Percentiles rank a stretch among this genome's conserved stretches.
phyloP scores from a whole-genome alignment of 1,140 invertebrate genomes.

The Yoshiicerus persimilis region DNA sequence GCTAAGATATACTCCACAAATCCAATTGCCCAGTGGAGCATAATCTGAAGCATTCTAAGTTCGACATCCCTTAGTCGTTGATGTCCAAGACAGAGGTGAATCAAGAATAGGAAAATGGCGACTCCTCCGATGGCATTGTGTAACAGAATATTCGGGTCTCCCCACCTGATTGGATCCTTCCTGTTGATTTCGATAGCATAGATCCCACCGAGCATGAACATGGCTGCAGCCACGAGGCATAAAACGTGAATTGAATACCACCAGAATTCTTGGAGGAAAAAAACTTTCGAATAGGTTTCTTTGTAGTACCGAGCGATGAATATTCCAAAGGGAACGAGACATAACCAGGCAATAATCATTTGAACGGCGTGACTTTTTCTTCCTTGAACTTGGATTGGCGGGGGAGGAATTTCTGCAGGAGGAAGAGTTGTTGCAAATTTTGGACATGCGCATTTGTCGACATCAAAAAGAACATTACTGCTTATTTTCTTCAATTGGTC shows the following conservation, averaged over 20 bases:
- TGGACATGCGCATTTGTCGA: too few relatives aligned
- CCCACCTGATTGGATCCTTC: background rate
- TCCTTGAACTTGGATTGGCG: background rate
- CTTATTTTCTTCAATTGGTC: too few relatives aligned
- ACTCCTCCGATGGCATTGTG: background rate
- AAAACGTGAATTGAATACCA: constrained; percentile 25
- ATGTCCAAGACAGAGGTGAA: background rate
- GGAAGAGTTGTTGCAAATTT: too few relatives aligned
- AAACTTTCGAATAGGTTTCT: constrained; percentile 21
- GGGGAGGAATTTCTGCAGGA: too few relatives aligned
- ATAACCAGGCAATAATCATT: constrained; percentile 23
- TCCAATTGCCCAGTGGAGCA: constrained; percentile 9
- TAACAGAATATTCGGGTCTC: background rate
- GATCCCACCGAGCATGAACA: constrained; percentile 24
- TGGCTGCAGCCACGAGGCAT: background rate
- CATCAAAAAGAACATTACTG: too few relatives aligned
- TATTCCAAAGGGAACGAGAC: background rate
- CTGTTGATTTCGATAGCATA: background rate
- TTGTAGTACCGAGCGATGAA: constrained; percentile 29
- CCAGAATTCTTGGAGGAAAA: constrained; percentile 31
- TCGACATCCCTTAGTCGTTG: background rate
- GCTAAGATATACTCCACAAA: constrained; percentile 15
- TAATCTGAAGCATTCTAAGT: background rate
- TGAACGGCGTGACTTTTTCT: background rate
- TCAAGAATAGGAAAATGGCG: background rate